A percentile compares a stretch with the other conserved stretches of the same genome.
Conservation (phyloP, 2,888 invertebrate genomes). For the Scaptomyza tumidula region DNA sequence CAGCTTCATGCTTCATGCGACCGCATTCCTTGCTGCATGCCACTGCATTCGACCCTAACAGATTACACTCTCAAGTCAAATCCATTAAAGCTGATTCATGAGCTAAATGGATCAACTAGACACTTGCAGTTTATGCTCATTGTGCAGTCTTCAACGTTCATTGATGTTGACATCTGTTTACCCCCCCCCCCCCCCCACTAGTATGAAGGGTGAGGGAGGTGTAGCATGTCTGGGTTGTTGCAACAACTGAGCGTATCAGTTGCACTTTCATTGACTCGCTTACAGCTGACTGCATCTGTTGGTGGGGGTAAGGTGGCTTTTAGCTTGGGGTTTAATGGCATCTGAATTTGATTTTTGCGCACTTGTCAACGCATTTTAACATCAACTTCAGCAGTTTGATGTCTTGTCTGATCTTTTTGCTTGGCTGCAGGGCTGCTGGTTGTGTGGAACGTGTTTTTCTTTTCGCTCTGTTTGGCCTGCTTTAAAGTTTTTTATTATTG, state of each 20-base stretch:
- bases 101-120: conserved; percentile 40
- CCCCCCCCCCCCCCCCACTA: background rate
- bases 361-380: conserved; percentile 68
- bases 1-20: no score
- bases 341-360: conserved; percentile 38
- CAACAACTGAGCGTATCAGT: conserved; percentile 36
- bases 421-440: background rate
- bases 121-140: conserved; percentile 37
- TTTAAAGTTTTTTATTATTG: conserved; percentile 65
- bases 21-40: conserved; percentile 30
- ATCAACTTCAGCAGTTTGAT: conserved; percentile 51
- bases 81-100: conserved; percentile 46
- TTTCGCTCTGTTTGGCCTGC: conserved; percentile 41
- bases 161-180: conserved; percentile 30
- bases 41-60: conserved; percentile 5
- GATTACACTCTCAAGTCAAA: conserved; percentile 41
- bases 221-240: conserved; percentile 12
- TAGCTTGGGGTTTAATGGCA: conserved; percentile 14
- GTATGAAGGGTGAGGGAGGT: background rate
- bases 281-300: conserved; percentile 24
- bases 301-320: no score
- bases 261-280: conserved; percentile 50
- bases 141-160: conserved; percentile 8
- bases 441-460: conserved; percentile 51
- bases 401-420: background rate